Evolutionary conservation across 2,888 invertebrate species (phyloP), one percentile per base, ranked within the genome.

Genomic region (Volucella zonaria): DNA sequence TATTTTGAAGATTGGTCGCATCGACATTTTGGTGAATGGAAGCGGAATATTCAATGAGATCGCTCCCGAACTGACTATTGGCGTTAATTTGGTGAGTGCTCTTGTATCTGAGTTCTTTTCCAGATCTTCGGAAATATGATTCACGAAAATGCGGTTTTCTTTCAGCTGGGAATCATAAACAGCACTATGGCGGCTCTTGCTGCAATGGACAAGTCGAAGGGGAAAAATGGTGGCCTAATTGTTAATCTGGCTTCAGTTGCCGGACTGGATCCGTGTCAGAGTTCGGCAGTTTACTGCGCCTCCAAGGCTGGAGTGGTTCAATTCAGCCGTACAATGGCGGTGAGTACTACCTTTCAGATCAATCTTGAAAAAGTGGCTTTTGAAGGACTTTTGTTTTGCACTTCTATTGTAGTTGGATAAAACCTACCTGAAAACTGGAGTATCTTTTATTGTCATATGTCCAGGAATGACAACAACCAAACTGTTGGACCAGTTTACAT

Each of bases 81-180:
- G 87, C 70, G 89, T 91, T 3, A 91, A 91, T 87, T 88, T 91
- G 90, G 91, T 91, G 88, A 67, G 87, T 59, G 11, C 38, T 15
- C 2, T 0, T 23, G 23, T 3, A 2, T 2, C n/a, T 1, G 1
- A 45, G 18, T 4, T 15, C 6, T 0, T 0, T 1, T 1, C 38
- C 1, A 2, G 8, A 43, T 8, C 10, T 0, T 45, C n/a, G 4
- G 0, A 4, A 8, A n/a, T 11, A 0, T 14, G 12, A 12, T 12
- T 23, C 11, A 23, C 4, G 23, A 4, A 23, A 23, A 23, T 2
- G 1, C 3, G 18, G 45, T 51, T 6, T 73, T 56, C 3, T 61
- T 82, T 38, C 80, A 93, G 93, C 88, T 91, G 88, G 93, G 92
- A 3, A 68, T 92, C 3, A 90, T 92, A 2, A 88, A 92, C 0